Percentiles rank a stretch among this genome's conserved stretches.
These are phyloP conservation scores for Heliconius himera DNA, from an alignment of 1,140 invertebrate genomes.

Conservation along the genomic window DNA sequence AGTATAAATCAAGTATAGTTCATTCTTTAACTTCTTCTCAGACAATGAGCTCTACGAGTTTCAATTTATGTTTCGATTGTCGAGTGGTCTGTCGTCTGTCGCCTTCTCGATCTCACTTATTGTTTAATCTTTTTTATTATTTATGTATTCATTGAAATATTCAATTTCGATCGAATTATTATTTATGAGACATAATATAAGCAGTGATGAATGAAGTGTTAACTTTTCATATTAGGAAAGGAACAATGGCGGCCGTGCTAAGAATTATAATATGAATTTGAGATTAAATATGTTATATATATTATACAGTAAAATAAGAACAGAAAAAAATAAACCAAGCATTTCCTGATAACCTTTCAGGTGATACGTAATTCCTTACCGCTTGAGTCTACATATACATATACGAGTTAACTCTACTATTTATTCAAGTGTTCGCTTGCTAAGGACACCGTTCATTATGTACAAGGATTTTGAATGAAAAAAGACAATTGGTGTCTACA, in stretches of 20 bases:
- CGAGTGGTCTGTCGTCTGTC: not conserved
- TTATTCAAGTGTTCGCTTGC: slow-evolving; percentile 66
- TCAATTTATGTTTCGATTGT: not conserved
- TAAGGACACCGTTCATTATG: slow-evolving; percentile 75
- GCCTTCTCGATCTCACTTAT: not conserved
- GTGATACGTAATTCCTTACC: slow-evolving; percentile 33
- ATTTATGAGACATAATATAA: slow-evolving; percentile 21
- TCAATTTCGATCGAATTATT: slow-evolving; percentile 6
- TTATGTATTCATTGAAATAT: slow-evolving; percentile 7
- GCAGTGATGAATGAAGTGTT: slow-evolving; percentile 45
- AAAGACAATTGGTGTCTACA: slow-evolving; percentile 69
- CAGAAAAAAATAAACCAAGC: not conserved
- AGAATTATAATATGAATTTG: slow-evolving; percentile 36
- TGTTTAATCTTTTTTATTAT: slow-evolving; percentile 8
- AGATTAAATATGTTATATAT: not conserved
- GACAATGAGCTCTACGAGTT: not conserved
- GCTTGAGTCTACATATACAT: slow-evolving; percentile 29
- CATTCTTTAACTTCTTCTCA: not conserved
- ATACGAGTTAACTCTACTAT: slow-evolving; percentile 52
- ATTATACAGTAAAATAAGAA: not conserved
- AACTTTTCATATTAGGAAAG: slow-evolving; percentile 32
- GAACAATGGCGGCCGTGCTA: slow-evolving; percentile 37
- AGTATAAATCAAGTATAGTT: too few species aligned
- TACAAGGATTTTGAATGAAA: slow-evolving; percentile 72
- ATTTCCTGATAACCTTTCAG: slow-evolving; percentile 42